Evolutionary conservation across 2,888 invertebrate genomes (phyloP).

Genomic region (Pseudanteris insignis): DNA sequence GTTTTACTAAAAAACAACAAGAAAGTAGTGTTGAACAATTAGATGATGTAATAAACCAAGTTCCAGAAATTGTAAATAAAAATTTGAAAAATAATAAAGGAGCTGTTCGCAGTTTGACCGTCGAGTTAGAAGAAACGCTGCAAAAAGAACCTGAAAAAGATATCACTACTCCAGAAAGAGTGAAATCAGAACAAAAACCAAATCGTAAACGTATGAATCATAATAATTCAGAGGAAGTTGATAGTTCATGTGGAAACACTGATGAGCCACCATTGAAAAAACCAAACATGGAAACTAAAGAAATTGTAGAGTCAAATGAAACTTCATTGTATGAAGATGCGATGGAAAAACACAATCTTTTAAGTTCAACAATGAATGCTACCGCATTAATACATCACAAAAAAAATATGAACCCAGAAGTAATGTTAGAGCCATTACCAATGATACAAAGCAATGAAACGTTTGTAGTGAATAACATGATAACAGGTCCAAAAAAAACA

Average conservation of each 20-base stretch:
- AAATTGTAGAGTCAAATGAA: conserved; percentile 52
- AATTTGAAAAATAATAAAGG: neutral
- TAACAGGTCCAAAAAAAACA: neutral
- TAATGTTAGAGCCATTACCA: conserved; percentile 54
- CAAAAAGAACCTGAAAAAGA: neutral
- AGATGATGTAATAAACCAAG: neutral
- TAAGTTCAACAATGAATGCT: conserved; percentile 62
- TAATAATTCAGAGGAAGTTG: neutral
- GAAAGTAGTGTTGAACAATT: neutral
- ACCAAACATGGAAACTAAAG: conserved; percentile 40
- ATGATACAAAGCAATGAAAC: conserved; percentile 52
- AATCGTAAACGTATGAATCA: conserved; percentile 23
- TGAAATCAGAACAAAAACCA: neutral
- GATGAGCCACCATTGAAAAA: conserved; percentile 46
- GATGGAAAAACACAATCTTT: conserved; percentile 56
- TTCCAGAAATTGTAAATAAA: neutral
- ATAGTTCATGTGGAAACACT: neutral
- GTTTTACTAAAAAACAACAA: conserved; percentile 10
- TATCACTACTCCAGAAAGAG: neutral
- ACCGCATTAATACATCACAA: conserved; percentile 48
- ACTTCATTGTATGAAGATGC: conserved; percentile 63
- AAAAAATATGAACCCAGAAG: conserved; percentile 55
- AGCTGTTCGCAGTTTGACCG: conserved; percentile 7
- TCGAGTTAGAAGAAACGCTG: conserved; percentile 17
- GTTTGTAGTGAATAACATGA: conserved; percentile 46